Evolutionary conservation across 2,797 vertebrate species (phyloP), one percentile per base, ranked within the genome.

Genomic region (Peromyscus aztecus): DNA sequence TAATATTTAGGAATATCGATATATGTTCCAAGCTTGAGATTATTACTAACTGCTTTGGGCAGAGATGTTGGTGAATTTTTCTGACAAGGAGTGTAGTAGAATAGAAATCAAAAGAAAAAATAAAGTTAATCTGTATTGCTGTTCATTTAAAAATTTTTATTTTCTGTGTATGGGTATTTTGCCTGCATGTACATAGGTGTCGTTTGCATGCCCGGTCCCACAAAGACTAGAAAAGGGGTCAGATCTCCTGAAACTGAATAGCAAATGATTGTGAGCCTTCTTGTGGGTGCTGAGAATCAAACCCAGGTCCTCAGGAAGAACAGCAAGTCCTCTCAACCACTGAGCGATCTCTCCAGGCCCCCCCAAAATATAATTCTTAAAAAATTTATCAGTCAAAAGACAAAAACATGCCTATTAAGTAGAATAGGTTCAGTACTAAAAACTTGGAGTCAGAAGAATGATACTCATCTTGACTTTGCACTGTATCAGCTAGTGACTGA

Each of bases 101-200:
- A 40, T 65, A 92, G 59, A 96, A 96, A 95, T 96, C 94, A 91
- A 87, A 91, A 94, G 81, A 94, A 95, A 96, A 84, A 82, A 86
- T 83, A 65, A 91, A 86, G 52, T 78, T 86, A 67, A 76, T 61
- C 34, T 40, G 11, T 95, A 67, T 94, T 67, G 85, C 78, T 96
- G 24, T 86, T n/a, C 21, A 21, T 34, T 85, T 34, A 24, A n/a
- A n/a, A 46, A 34, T 4, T 59, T 40, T 23, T 34, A 19, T 85
- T 83, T 83, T 46, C 61, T 84, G 1, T 49, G 12, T 49, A 21
- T 85, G 46, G 83, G 29, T 67, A 52, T 49, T 67, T n/a, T 85
- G 63, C 46, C 31, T 49, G 21, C 43, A n/a, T 52, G 63, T 24
- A 3, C 31, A 52, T 23, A 49, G 19, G 12, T n/a, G 34, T 85